Evolutionary conservation across 2,888 invertebrate species (phyloP), one percentile per base, ranked within the genome.

Genomic region (Calliphora vomitoria): DNA sequence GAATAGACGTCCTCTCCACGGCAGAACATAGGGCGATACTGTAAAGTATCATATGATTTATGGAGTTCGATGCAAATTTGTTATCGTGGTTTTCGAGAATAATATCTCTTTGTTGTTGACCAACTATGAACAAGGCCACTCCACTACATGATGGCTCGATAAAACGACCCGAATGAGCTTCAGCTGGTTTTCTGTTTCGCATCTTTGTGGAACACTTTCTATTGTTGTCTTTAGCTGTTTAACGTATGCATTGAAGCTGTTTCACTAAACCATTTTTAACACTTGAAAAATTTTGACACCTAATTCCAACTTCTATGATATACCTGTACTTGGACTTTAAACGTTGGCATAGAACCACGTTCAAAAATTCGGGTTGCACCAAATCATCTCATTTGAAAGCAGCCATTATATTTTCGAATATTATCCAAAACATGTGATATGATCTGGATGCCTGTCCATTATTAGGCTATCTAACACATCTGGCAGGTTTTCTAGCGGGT

Each of bases 1-100:
- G 8, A 20, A 47, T 74, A 82, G 1, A 47, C 66, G n/a, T 82
- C 68, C 50, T 82, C 82, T 6, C 75, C 75, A 11, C 47, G 58
- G 18, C 68, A 75, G 44, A 82, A 75, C 44, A 75, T 41, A 5
- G 75, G 15, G 0, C 68, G 66, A 75, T 82, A 68, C 13, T 74
- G 82, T 31, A 82, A 13, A 5, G 55, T 47, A 69, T 80, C 69
- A 44, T 80, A 79, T 8, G 15, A 47, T 5, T 62, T 3, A 53
- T 72, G 71, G 25, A 64, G 50, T 62, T 35, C 50, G 47, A 1
- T 69, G 69, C n/a, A n/a, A 83, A 50, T 41, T 47, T 69, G 8
- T 76, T 76, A 41, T 69, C 35, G 13, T 60, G 60, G 31, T 69
- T 69, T 47, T 58, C 20, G 1, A 82, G 18, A 38, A 82, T 47